Conservation (phyloP, 2,113 vertebrate genomes). For the Caranx ignobilis region DNA sequence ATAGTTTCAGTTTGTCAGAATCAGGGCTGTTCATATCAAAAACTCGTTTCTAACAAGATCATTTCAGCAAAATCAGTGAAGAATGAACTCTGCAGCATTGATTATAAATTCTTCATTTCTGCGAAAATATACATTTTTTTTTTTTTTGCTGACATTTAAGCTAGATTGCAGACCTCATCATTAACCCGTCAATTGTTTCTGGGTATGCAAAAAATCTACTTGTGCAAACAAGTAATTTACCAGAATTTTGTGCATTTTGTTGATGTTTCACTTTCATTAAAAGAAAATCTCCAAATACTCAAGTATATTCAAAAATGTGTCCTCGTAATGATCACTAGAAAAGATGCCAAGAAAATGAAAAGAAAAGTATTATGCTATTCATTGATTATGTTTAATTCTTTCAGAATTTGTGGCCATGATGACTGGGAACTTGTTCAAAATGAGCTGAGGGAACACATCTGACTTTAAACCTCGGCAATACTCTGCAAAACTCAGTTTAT, state of each 20-base stretch:
- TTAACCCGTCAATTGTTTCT: neutral
- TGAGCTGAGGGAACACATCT: slow-evolving; percentile 63
- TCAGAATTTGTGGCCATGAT: slow-evolving; percentile 83
- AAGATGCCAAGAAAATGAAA: no score
- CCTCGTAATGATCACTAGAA: neutral
- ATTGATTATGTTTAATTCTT: slow-evolving; percentile 32
- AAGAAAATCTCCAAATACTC: neutral
- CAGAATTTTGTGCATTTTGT: neutral
- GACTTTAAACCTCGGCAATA: neutral
- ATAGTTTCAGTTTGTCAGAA: neutral
- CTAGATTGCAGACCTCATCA: neutral
- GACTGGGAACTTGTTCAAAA: slow-evolving; percentile 83
- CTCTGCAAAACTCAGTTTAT: neutral
- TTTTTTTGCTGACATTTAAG: neutral
- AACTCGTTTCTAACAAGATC: neutral
- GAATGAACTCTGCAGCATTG: neutral
- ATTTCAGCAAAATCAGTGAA: neutral
- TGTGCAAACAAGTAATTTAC: neutral
- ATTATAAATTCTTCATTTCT: neutral
- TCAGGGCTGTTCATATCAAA: neutral
- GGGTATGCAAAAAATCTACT: neutral
- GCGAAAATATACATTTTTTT: neutral
- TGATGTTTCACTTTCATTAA: neutral
- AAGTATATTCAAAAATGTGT: neutral
- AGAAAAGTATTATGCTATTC: neutral